Evolutionary conservation across 2,113 vertebrate species (phyloP), one percentile per base, ranked within the genome.

Genomic region (Prolemur simus): DNA sequence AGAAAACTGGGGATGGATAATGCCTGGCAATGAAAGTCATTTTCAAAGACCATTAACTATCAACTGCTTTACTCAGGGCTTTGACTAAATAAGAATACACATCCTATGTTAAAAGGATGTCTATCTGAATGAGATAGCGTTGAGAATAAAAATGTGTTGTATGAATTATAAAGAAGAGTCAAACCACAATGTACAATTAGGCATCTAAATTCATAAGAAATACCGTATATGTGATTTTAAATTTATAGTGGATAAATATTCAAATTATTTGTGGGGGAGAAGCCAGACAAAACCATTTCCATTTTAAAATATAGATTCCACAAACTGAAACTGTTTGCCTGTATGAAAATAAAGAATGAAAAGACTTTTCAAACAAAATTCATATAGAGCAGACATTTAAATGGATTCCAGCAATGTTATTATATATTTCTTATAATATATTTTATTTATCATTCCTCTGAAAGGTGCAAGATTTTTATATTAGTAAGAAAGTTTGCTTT

Each of bases 401-500:
- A 86, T 91, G 86, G 95, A 86, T 97, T 96, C 49, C 37, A 96
- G 82, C 34, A 97, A 42, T 80, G 71, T 89, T 89, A 85, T 96
- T 39, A 11, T 49, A 94, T 76, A 94, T n/a, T 96, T 84, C 89
- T 1, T 96, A 95, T 73, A 96, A 13, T 47, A 96, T 95, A 89
- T 89, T 91, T 95, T 97, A 97, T 93, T 97, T 98, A 58, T 81
- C 58, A 89, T 92, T 98, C 98, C 95, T 56, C 32, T 96, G 91
- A 95, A 98, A 98, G 91, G 96, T 93, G 69, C 66, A 98, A 93
- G 71, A 92, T 98, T 97, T 76, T 98, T 98, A 97, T 95, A 96
- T 54, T 89, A 96, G 94, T 42, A 89, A 95, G 97, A 98, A 98
- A 98, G 96, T 98, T 98, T 97, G 93, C 97, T 98, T 98, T 98